A percentile compares a stretch with the other conserved stretches of the same genome.
Evolutionary conservation across 2,113 vertebrate genomes (phyloP).

Genomic region (Psilopsiagon aurifrons): DNA sequence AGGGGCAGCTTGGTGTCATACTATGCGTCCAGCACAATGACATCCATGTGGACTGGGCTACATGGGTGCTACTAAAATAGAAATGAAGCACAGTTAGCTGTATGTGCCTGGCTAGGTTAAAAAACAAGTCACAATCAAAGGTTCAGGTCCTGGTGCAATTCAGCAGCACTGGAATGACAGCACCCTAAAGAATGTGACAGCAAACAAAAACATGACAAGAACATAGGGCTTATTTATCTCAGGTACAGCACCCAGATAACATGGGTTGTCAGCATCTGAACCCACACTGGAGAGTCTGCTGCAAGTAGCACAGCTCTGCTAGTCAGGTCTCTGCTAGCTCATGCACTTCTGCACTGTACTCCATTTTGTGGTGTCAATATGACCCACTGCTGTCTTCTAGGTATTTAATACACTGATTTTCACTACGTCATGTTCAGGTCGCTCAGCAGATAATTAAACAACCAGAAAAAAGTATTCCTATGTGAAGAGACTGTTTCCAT

Average conservation of each 20-base stretch:
- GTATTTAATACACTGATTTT: neutral
- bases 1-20: neutral
- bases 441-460: neutral
- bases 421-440: neutral
- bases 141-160: neutral
- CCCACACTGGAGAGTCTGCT: neutral
- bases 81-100: neutral
- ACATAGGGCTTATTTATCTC: neutral
- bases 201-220: too few species aligned
- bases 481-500: neutral
- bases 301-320: neutral
- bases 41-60: neutral
- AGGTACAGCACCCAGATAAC: neutral
- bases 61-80: neutral
- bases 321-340: neutral
- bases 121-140: neutral
- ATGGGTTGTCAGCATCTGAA: neutral
- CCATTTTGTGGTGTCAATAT: neutral
- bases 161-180: neutral
- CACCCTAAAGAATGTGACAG: neutral
- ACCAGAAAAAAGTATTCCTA: neutral
- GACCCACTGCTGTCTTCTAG: neutral
- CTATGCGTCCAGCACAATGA: neutral
- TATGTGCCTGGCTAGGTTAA: neutral
- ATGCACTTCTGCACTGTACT: neutral